Base-by-base conservation (phyloP, 2,888 invertebrate genomes). In the Tyria jacobaeae region DNA sequence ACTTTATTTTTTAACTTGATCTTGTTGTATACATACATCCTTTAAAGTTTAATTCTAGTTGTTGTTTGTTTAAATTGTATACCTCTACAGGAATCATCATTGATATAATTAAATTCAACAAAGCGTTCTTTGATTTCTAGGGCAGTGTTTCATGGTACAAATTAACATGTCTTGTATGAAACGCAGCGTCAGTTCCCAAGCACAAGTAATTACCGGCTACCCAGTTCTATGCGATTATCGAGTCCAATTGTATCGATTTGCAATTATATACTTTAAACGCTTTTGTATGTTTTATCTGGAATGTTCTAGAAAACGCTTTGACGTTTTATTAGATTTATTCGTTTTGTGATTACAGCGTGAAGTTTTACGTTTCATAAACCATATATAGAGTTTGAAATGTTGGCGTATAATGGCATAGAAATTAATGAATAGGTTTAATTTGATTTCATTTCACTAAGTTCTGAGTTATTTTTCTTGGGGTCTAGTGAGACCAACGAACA, bases 71-170 rank as follows among this genome's bases (percentile, higher is more conserved):
- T 50, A 50, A 17, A 10, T 10, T 27, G 9, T 34, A 31, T 31
- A 10, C 1, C 17, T 31, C 3, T 51, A 17, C 12, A 12, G 35
- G 15, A 27, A 57, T 27, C 54, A 57, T 56, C 60, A 52, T 34
- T 39, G 53, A 64, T 52, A 52, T 58, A 62, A 67, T 71, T 73
- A 73, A 73, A 76, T 73, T 71, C 48, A 64, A 78, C 70, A 73
- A 71, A 68, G 62, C 60, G 60, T 67, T 70, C 70, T 66, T 75
- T 72, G 66, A 56, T 59, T 76, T 67, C 78, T 81, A 80, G 83
- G 81, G 64, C 75, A 75, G 70, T 75, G 64, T 71, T 61, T 75
- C 55, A 54, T 61, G 57, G 17, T 60, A 58, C 64, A 55, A 66
- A 78, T 75, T 73, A 78, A 68, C 75, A 65, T 64, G 69, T 71